These are phyloP conservation scores for Halcyon badia DNA, from an alignment of 2,797 vertebrate genomes.

Conservation along the genomic window DNA sequence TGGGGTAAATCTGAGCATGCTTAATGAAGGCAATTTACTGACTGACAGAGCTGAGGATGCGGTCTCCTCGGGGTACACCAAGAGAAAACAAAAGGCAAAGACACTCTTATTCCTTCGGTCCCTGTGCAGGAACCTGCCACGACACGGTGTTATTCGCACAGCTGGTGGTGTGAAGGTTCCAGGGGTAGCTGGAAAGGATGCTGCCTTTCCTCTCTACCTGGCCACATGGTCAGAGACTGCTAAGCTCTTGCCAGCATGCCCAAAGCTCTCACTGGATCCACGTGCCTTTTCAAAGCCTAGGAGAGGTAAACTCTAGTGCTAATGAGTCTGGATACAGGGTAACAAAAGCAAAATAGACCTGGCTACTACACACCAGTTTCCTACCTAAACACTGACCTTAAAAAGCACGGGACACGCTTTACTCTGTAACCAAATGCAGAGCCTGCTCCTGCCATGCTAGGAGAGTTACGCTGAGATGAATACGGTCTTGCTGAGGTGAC, in stretches of 20 bases:
- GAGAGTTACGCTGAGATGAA: neutral
- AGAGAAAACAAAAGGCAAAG: neutral
- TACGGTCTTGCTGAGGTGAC: neutral
- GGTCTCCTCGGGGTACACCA: neutral
- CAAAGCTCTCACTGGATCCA: neutral
- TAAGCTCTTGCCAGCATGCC: neutral
- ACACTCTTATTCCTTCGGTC: neutral
- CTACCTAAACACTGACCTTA: rapidly evolving
- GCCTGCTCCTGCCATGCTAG: neutral
- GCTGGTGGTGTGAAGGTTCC: neutral
- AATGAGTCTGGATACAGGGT: neutral
- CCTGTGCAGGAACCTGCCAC: neutral
- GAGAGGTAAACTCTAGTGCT: too few species aligned
- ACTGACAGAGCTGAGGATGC: neutral
- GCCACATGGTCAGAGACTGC: neutral
- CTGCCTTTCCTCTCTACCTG: neutral
- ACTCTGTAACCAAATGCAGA: neutral
- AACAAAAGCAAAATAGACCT: neutral
- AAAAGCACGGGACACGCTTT: neutral
- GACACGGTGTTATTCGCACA: rapidly evolving
- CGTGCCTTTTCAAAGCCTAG: rapidly evolving
- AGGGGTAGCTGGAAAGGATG: neutral
- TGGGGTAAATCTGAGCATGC: neutral
- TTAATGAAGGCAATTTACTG: neutral
- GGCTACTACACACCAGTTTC: neutral